Conservation (phyloP, 1,140 invertebrate species). For the Rhizoglyphus robini region DNA sequence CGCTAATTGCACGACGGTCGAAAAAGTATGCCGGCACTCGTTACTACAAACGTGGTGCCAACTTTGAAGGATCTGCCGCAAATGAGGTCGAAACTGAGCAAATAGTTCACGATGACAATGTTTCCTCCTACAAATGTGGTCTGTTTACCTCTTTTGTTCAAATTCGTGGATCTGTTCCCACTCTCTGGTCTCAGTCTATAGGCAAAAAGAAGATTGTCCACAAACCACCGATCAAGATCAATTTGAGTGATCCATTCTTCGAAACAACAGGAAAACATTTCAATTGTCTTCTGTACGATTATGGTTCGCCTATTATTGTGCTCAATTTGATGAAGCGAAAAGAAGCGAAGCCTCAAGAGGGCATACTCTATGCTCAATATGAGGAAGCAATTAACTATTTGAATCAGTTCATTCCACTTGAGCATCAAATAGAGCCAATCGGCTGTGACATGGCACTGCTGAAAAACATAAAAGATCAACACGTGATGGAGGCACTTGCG, state of each 20-base stretch:
- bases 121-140: slow-evolving; percentile 49
- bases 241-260: slow-evolving; percentile 39
- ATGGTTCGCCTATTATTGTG: slow-evolving; percentile 82
- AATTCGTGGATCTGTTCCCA: slow-evolving; percentile 83
- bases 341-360: slow-evolving; percentile 85
- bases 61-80: slow-evolving; percentile 85
- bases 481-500: slow-evolving; percentile 62
- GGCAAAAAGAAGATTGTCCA: slow-evolving; percentile 94
- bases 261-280: slow-evolving; percentile 63
- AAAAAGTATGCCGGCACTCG: slow-evolving; percentile 86
- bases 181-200: slow-evolving; percentile 91
- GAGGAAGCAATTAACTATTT: slow-evolving; percentile 72
- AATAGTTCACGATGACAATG: slow-evolving; percentile 75
- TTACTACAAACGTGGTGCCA: slow-evolving; percentile 88
- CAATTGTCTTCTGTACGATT: slow-evolving; percentile 70
- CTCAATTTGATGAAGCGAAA: slow-evolving; percentile 88
- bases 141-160: slow-evolving; percentile 73
- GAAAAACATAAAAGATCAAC: slow-evolving; percentile 64
- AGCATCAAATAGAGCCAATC: slow-evolving; percentile 76
- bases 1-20: slow-evolving; percentile 75
- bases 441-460: slow-evolving; percentile 94
- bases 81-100: slow-evolving; percentile 99
- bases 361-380: slow-evolving; percentile 71
- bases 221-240: slow-evolving; percentile 69
- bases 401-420: slow-evolving; percentile 86